These are phyloP conservation scores for Hylomyscus alleni DNA, from an alignment of 2,797 vertebrate species.

Conservation along the genomic window DNA sequence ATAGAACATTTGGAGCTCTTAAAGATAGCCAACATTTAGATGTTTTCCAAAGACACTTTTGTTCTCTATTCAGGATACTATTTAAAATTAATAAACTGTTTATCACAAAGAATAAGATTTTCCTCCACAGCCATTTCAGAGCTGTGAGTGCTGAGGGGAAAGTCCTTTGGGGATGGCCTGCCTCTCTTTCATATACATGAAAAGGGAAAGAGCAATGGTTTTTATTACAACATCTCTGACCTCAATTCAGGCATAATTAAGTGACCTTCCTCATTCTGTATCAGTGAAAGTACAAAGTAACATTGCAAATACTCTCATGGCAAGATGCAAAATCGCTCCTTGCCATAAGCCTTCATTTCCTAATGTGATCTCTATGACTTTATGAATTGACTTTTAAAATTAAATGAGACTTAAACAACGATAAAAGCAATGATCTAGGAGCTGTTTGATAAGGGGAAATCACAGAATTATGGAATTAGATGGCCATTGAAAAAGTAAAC, in stretches of 20 bases:
- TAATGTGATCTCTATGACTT: not conserved
- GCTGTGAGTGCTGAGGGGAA: not conserved
- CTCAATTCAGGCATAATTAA: not conserved
- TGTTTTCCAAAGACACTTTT: constrained; percentile 17
- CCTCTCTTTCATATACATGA: not conserved
- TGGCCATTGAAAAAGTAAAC: not conserved
- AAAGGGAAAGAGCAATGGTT: not conserved
- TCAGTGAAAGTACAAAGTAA: constrained; percentile 9
- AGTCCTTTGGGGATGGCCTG: not conserved
- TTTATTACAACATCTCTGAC: not conserved
- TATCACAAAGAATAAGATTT: constrained; percentile 19
- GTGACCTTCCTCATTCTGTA: not conserved
- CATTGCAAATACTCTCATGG: not conserved
- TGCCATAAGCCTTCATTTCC: not conserved
- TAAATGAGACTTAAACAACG: constrained; percentile 25
- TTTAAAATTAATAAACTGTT: not conserved
- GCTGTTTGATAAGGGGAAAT: constrained; percentile 31
- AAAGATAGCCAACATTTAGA: not conserved
- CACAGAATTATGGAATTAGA: not conserved
- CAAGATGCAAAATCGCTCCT: constrained; percentile 26
- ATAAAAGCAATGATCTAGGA: constrained; percentile 28
- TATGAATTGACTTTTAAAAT: constrained; percentile 36
- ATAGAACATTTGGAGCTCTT: constrained; percentile 21
- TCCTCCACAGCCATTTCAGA: not conserved
- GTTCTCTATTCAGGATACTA: constrained; percentile 8